Percentiles rank a stretch among this genome's conserved stretches.
Evolutionary conservation across 2,113 vertebrate species (phyloP).

Genomic region (Lampris megalopsis): DNA sequence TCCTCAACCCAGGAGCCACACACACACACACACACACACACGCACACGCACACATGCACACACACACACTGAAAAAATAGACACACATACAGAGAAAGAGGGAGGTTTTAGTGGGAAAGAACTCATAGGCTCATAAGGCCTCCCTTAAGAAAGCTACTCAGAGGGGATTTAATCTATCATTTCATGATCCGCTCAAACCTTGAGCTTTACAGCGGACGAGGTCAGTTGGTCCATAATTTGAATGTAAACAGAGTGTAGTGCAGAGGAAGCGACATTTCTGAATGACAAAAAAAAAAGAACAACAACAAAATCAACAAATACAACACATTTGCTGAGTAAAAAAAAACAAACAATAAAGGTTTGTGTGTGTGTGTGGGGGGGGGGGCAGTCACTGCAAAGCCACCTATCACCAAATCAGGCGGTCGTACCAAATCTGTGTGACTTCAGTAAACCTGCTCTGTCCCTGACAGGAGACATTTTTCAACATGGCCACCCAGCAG

Average conservation of each 20-base stretch:
- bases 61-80: conserved; percentile 22
- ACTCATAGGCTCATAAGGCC: neutral
- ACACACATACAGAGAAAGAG: conserved; percentile 21
- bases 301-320: neutral
- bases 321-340: neutral
- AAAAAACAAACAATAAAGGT: neutral
- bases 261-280: neutral
- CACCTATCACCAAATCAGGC: too few species aligned
- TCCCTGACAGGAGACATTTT: too few species aligned
- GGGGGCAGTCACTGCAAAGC: too few species aligned
- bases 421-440: too few species aligned
- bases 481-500: too few species aligned
- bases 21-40: conserved; percentile 27
- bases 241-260: conserved; percentile 15
- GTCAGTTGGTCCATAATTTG: conserved; percentile 22
- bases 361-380: too few species aligned
- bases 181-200: conserved; percentile 25
- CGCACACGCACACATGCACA: neutral
- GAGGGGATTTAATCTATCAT: too few species aligned
- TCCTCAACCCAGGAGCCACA: conserved; percentile 73
- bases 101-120: conserved; percentile 35
- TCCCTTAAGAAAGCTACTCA: neutral
- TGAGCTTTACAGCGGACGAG: conserved; percentile 25
- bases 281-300: conserved; percentile 18
- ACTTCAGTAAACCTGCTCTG: too few species aligned